Conservation (phyloP, 2,113 vertebrate genomes). For the Phylloscopus trochiloides region DNA sequence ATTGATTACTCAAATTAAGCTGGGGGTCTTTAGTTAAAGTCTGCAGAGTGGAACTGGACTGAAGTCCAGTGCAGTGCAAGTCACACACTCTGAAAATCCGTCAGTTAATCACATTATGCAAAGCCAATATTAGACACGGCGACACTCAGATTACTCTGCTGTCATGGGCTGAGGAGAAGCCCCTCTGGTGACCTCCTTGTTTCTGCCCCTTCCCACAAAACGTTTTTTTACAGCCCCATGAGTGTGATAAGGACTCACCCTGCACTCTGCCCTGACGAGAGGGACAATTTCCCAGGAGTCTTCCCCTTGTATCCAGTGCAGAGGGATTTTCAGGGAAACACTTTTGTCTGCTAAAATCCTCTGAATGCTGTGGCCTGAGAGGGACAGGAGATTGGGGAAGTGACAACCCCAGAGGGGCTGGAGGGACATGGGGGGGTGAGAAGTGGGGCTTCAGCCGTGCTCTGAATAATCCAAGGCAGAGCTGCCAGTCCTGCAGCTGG, state of each 20-base stretch:
- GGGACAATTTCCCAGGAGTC: background rate
- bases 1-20: background rate
- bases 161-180: background rate
- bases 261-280: background rate
- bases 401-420: background rate
- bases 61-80: background rate
- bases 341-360: background rate
- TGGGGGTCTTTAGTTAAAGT: background rate
- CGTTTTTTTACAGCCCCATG: background rate
- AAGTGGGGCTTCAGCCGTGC: rapidly evolving
- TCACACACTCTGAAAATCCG: background rate
- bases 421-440: background rate
- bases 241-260: background rate
- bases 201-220: background rate
- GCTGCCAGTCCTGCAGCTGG: background rate
- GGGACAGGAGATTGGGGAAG: background rate
- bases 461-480: background rate
- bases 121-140: background rate
- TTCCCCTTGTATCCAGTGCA: background rate
- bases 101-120: slow-evolving; percentile 32
- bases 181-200: background rate
- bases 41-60: background rate
- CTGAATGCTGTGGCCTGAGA: background rate
- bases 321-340: background rate
- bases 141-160: background rate